Evolutionary conservation across 2,797 vertebrate species (phyloP), one percentile per base, ranked within the genome.

Genomic region (Hoplostethus mediterraneus): DNA sequence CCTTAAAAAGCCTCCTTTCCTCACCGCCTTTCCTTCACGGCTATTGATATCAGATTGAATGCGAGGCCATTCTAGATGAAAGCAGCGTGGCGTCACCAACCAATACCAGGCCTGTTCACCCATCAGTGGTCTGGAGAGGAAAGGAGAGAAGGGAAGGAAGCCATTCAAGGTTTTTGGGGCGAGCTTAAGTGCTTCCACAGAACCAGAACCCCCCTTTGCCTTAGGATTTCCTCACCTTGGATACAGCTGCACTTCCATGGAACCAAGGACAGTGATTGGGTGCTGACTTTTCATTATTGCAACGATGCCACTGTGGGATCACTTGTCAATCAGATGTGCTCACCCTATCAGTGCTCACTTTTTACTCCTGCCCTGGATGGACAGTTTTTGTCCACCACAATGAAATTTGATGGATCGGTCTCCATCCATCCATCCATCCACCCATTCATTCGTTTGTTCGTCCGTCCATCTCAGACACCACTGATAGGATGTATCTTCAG

Each of bases 1-100:
- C 69, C 61, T 77, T 71, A 42, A 72, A 84, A 75, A 67, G 14
- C 67, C 45, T 75, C 45, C 16, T 79, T 53, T 67, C 56, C 65
- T 52, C 49, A n/a, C 63, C 75, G 47, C 71, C 65, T 80, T 79
- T 74, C 49, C 63, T 54, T 75, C 38, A 4, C 21, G 60, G 61
- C 47, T 65, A 48, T 17, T 71, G 38, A 67, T 33, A 31, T 25
- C 3, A 73, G 66, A 83, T 14, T 53, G 10, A n/a, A 74, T 33
- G 31, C 11, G 64, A 82, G 5, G 9, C 25, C 16, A 5, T 48
- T 56, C 45, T 45, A 1, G 17, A n/a, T 42, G 62, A 67, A 58
- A 2, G 5, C 74, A 30, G 38, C 49, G 7, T 72, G 58, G 70
- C 3, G 33, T 62, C 51, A 58, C 11, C 44, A 49, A 49, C 25